Evolutionary conservation across 2,797 vertebrate genomes (phyloP).

Genomic region (Odontamblyopus lacepedii): DNA sequence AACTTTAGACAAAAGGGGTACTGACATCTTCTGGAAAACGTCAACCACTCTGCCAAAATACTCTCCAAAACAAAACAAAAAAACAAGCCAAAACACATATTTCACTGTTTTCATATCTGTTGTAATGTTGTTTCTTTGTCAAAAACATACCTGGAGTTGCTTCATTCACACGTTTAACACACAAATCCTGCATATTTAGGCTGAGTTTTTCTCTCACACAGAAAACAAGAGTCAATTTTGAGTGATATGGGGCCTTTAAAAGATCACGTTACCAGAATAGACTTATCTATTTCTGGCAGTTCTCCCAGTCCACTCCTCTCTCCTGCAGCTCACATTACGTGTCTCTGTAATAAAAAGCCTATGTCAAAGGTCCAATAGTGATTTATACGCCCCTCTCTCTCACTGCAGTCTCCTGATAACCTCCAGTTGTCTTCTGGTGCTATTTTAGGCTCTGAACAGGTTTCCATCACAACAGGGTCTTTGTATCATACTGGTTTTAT

Average conservation of each 20-base stretch:
- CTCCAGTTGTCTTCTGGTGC: conserved; percentile 29
- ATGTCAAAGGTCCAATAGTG: conserved; percentile 24
- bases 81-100: too few relatives aligned
- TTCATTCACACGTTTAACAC: too few relatives aligned
- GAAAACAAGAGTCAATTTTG: too few relatives aligned
- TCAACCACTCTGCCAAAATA: too few relatives aligned
- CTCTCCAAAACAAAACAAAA: too few relatives aligned
- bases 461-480: background rate
- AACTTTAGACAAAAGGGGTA: too few relatives aligned
- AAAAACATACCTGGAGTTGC: too few relatives aligned
- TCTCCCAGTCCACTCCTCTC: background rate
- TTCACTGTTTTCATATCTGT: too few relatives aligned
- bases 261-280: conserved; percentile 1
- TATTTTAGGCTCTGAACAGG: conserved; percentile 15
- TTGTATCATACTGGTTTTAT: conserved; percentile 13
- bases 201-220: too few relatives aligned
- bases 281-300: conserved; percentile 3
- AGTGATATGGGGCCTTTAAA: background rate
- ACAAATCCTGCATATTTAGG: too few relatives aligned
- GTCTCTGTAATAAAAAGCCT: conserved; percentile 1
- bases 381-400: conserved; percentile 30
- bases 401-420: conserved; percentile 52
- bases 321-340: background rate
- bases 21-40: too few relatives aligned
- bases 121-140: too few relatives aligned